A percentile compares a stretch with the other conserved stretches of the same genome.
phyloP scores from a whole-genome alignment of 2,888 invertebrate species.

The Agrochola lychnidis region DNA sequence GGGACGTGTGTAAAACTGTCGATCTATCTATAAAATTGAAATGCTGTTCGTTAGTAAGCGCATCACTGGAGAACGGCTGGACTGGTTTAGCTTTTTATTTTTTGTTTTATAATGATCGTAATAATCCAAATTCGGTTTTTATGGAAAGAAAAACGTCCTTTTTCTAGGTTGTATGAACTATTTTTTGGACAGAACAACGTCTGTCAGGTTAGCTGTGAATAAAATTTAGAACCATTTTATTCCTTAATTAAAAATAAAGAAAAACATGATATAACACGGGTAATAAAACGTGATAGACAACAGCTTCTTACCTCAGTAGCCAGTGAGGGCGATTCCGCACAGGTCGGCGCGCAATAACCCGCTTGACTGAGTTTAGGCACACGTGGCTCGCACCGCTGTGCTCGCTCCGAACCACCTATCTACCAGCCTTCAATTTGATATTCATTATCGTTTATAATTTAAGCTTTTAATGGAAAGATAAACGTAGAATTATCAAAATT shows the following conservation, averaged over 20 bases:
- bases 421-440: constrained; percentile 29
- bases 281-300: constrained; percentile 27
- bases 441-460: constrained; percentile 25
- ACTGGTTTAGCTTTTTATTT: neutral
- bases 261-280: constrained; percentile 1
- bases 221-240: too few species aligned
- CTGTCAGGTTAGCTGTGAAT: too few species aligned
- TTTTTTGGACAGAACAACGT: too few species aligned
- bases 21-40: neutral
- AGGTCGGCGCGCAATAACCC: constrained; percentile 79
- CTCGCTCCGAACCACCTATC: constrained; percentile 13
- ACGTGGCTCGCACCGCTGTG: constrained; percentile 37
- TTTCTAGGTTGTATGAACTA: too few species aligned
- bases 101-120: neutral
- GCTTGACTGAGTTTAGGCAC: constrained; percentile 77
- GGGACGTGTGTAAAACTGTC: neutral
- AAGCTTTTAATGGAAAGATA: constrained; percentile 1
- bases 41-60: neutral
- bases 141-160: neutral
- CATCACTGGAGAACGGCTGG: neutral
- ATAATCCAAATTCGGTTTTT: neutral
- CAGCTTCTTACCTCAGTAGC: constrained; percentile 60
- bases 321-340: constrained; percentile 58
- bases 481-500: neutral
- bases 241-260: neutral